Evolutionary conservation across 2,113 vertebrate species (phyloP), one percentile per base, ranked within the genome.

Genomic region (Sigmodon hispidus): DNA sequence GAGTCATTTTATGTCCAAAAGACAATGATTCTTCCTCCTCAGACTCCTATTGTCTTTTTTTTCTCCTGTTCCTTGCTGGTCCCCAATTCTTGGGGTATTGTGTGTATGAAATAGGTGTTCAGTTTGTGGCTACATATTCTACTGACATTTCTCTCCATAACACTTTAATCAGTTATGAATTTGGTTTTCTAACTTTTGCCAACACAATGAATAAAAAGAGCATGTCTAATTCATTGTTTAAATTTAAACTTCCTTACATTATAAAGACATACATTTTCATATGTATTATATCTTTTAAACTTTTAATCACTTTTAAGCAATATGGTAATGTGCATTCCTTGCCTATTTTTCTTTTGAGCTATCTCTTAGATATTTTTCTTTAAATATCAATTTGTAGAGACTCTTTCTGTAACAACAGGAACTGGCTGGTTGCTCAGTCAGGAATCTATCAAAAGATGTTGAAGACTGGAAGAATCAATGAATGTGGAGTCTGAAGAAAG

Each of bases 241-340:
- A 80, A 80, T 79, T 59, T 67, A 26, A 86, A 76, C 73, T 87
- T 94, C 17, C 87, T 87, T 45, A 81, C 12, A 36, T 72, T 88
- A 70, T 72, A 75, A 88, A 48, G 67, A 40, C 13, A 52, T n/a
- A 1, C 81, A 87, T 90, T 87, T 52, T 89, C 48, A 70, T 84
- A 63, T 72, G 24, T n/a, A n/a, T n/a, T n/a, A n/a, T n/a, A n/a
- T n/a, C n/a, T n/a, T n/a, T n/a, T n/a, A n/a, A n/a, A n/a, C n/a
- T n/a, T 65, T 48, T 70, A 52, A 61, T 84, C 67, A 45, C 61
- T 73, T 59, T 89, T 36, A 12, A 36, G n/a, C 7, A 48, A 79
- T 76, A 57, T 90, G 26, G 12, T 40, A 52, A 45, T 69, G 87
- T 87, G 61, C 48, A 67, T 61, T 11, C 48, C 75, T 95, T 48